Conservation (phyloP, 2,113 vertebrate genomes). For the Psilopsiagon aymara region DNA sequence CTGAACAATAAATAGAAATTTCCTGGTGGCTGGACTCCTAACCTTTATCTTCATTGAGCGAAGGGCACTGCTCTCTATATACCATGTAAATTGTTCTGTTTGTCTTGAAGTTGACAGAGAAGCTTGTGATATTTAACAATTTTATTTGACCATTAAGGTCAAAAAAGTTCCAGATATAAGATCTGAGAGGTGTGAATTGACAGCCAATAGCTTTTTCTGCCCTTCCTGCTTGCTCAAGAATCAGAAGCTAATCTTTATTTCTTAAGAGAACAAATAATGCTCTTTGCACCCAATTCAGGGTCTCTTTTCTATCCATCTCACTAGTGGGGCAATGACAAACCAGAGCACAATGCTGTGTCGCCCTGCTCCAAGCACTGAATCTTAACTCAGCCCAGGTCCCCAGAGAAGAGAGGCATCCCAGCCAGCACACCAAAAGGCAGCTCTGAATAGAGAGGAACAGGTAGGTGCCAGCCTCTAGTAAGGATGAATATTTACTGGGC, state of each 20-base stretch:
- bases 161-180: slow-evolving; percentile 58
- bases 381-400: background rate
- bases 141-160: slow-evolving; percentile 70
- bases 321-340: background rate
- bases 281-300: background rate
- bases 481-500: background rate
- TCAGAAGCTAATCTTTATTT: slow-evolving; percentile 44
- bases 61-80: slow-evolving; percentile 56
- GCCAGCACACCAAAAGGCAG: background rate
- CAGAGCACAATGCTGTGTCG: background rate
- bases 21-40: slow-evolving; percentile 62
- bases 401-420: background rate
- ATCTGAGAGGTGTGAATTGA: slow-evolving; percentile 4
- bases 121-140: slow-evolving; percentile 71
- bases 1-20: slow-evolving; percentile 68
- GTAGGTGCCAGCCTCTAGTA: background rate
- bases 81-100: slow-evolving; percentile 70
- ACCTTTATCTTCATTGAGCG: slow-evolving; percentile 70
- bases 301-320: background rate
- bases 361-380: background rate
- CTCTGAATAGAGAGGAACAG: background rate
- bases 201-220: background rate
- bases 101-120: slow-evolving; percentile 67
- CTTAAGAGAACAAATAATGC: slow-evolving; percentile 40
- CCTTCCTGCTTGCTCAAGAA: background rate